Percentiles rank a stretch among this genome's conserved stretches.
phyloP scores from a whole-genome alignment of 2,888 invertebrate species.

The Rhodophaea formosa region DNA sequence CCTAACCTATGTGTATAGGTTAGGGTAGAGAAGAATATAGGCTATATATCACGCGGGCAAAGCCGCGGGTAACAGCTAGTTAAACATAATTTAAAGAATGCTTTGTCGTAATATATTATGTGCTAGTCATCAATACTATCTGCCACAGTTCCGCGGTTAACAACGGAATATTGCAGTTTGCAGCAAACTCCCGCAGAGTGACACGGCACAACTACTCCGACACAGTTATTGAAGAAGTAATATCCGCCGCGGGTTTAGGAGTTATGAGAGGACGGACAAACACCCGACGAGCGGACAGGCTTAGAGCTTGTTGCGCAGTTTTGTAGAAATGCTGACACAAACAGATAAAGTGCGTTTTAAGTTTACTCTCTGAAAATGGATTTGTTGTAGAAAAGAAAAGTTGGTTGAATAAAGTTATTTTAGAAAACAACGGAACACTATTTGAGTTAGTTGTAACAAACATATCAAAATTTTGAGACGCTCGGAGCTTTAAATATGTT shows the following conservation, averaged over 20 bases:
- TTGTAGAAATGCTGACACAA: conserved; percentile 17
- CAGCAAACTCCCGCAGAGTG: neutral
- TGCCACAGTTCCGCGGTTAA: neutral
- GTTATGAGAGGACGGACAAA: conserved; percentile 23
- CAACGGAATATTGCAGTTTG: neutral
- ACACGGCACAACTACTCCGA: conserved; percentile 1
- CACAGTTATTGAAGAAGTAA: conserved; percentile 29
- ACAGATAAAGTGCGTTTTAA: neutral
- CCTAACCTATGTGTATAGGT: too few relatives aligned
- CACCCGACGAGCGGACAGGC: conserved; percentile 19
- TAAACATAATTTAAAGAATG: too few relatives aligned
- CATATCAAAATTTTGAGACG: too few relatives aligned
- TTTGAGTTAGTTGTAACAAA: too few relatives aligned
- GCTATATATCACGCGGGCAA: too few relatives aligned
- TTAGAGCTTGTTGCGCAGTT: conserved; percentile 25
- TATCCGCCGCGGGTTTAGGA: conserved; percentile 24
- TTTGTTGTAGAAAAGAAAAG: neutral
- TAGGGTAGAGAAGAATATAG: too few relatives aligned
- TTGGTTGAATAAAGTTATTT: too few relatives aligned
- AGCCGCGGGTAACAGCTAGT: too few relatives aligned
- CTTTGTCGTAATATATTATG: too few relatives aligned
- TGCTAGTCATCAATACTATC: neutral
- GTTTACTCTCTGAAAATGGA: neutral
- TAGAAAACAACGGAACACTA: too few relatives aligned
- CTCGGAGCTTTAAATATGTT: too few relatives aligned